Conservation (phyloP, 2,113 vertebrate genomes). For the Protomyctophum bolini region DNA sequence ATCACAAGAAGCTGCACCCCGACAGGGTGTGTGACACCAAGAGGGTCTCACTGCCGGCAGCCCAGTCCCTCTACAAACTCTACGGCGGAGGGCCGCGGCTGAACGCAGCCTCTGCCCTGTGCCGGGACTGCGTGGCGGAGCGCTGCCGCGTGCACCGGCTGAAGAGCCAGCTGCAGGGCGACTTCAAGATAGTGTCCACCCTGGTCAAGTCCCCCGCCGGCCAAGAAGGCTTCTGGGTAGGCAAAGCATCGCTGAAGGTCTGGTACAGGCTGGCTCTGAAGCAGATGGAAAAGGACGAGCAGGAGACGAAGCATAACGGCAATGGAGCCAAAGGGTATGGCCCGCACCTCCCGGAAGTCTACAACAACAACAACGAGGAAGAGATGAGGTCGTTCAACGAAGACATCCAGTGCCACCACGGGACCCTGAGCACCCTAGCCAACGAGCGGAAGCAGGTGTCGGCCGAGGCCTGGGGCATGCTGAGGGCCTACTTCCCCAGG, state of each 20-base stretch:
- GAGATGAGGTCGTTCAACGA: conserved; percentile 97
- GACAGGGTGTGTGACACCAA: conserved; percentile 91
- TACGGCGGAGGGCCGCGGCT: conserved; percentile 92
- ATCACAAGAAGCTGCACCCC: conserved; percentile 90
- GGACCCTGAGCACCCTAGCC: conserved; percentile 88
- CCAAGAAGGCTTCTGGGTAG: conserved; percentile 90
- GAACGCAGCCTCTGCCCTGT: conserved; percentile 85
- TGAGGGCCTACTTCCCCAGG: conserved; percentile 90
- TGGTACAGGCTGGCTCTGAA: conserved; percentile 94
- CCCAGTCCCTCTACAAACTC: conserved; percentile 85
- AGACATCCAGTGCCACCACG: conserved; percentile 93
- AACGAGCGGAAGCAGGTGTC: conserved; percentile 90
- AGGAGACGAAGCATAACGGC: conserved; percentile 81
- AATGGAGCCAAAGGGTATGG: conserved; percentile 75
- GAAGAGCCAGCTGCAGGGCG: conserved; percentile 94
- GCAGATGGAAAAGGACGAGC: conserved; percentile 90
- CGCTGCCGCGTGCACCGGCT: conserved; percentile 90
- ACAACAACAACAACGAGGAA: conserved; percentile 67
- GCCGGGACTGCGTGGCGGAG: conserved; percentile 91
- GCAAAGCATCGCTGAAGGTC: conserved; percentile 89
- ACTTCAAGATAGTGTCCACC: conserved; percentile 91
- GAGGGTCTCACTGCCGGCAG: conserved; percentile 88
- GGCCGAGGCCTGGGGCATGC: conserved; percentile 89
- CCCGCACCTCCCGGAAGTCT: conserved; percentile 75
- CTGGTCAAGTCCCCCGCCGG: conserved; percentile 86